These are phyloP conservation scores for Drosophila bifasciata DNA, from an alignment of 1,140 invertebrate genomes.

Conservation along the genomic window DNA sequence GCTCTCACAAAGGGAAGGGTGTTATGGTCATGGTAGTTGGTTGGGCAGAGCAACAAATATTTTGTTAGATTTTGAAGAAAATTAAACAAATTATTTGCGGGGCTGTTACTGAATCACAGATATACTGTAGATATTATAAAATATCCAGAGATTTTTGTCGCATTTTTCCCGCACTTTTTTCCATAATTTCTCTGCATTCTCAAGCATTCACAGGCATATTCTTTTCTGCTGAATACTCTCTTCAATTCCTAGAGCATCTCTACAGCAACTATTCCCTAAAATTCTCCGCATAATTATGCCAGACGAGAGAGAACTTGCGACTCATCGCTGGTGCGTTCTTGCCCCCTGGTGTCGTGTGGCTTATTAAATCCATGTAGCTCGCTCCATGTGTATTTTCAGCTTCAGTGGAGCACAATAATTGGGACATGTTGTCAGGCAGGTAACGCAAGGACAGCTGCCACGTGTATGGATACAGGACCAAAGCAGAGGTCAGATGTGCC, in stretches of 20 bases:
- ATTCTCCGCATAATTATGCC: constrained; percentile 52
- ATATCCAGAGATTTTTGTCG: too few relatives aligned
- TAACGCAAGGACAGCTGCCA: not conserved
- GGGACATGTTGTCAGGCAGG: constrained; percentile 49
- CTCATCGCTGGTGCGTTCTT: too few relatives aligned
- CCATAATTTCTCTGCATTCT: too few relatives aligned
- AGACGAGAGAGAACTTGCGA: constrained; percentile 27
- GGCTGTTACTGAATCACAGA: too few relatives aligned
- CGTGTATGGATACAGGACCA: constrained; percentile 12
- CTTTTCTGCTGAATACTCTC: too few relatives aligned
- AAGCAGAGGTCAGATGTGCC: constrained; percentile 34
- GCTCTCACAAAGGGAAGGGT: not conserved
- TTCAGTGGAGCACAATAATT: constrained; percentile 66
- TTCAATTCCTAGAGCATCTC: too few relatives aligned
- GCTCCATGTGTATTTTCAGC: constrained; percentile 48
- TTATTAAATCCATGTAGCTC: constrained; percentile 55
- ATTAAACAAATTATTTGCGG: too few relatives aligned
- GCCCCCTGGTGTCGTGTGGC: constrained; percentile 35
- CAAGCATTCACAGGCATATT: too few relatives aligned
- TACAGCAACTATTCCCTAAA: not conserved
- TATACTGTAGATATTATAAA: too few relatives aligned
- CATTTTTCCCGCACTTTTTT: too few relatives aligned
- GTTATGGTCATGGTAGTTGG: not conserved
- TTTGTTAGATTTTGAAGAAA: not conserved
- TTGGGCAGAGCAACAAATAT: not conserved